Percentiles rank a stretch among this genome's conserved stretches.
Evolutionary conservation across 2,888 invertebrate species (phyloP).

Genomic region (Catonia carolina): DNA sequence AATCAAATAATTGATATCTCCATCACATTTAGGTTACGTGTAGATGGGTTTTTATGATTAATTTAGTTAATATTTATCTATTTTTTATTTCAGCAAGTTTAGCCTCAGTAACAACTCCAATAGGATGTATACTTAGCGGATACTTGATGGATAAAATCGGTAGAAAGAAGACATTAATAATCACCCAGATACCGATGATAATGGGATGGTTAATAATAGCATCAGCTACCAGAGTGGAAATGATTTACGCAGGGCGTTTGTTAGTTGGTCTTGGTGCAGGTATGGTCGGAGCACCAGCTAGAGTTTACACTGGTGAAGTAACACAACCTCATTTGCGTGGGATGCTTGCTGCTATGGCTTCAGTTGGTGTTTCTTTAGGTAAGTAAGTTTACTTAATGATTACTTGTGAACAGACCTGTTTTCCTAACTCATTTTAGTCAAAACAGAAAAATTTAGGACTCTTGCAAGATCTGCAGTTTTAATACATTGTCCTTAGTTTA

Average conservation of each 20-base stretch:
- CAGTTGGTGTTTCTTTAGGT: conserved; percentile 65
- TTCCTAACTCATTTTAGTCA: too few species aligned
- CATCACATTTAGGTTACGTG: too few species aligned
- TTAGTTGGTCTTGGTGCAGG: conserved; percentile 64
- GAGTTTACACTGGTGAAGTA: conserved; percentile 64
- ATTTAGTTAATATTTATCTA: neutral
- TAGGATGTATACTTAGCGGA: conserved; percentile 63
- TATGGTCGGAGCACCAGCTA: conserved; percentile 63
- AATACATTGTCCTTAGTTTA: too few species aligned
- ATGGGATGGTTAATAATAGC: conserved; percentile 61
- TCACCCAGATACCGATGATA: conserved; percentile 61
- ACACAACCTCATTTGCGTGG: conserved; percentile 69
- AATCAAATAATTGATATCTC: too few species aligned
- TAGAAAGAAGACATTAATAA: conserved; percentile 53
- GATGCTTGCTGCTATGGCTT: conserved; percentile 62
- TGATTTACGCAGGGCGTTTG: conserved; percentile 56
- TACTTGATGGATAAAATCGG: conserved; percentile 64
- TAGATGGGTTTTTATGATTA: too few species aligned
- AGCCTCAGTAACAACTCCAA: conserved; percentile 58
- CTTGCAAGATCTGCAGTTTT: too few species aligned
- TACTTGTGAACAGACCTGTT: too few species aligned
- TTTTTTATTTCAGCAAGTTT: conserved; percentile 51
- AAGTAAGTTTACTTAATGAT: conserved; percentile 11
- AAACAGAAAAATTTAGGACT: too few species aligned
- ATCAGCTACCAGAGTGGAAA: conserved; percentile 50